A percentile compares a stretch with the other conserved stretches of the same genome.
phyloP scores from a whole-genome alignment of 2,888 invertebrate species.

The Gibbula magus region DNA sequence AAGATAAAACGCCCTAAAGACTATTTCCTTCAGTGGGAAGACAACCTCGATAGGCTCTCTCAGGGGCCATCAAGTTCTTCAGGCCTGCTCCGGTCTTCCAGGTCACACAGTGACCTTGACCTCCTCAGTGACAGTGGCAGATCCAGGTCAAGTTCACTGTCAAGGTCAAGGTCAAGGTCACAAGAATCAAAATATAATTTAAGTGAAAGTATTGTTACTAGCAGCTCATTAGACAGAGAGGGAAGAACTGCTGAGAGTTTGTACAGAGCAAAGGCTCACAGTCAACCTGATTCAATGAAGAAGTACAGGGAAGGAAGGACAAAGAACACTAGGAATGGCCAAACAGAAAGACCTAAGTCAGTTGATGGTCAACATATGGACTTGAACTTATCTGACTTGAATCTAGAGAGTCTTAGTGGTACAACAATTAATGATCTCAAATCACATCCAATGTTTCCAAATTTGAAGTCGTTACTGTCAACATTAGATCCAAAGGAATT shows the following conservation, averaged over 20 bases:
- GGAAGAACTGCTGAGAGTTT: not conserved
- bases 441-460: constrained; percentile 1
- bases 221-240: not conserved
- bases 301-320: not conserved
- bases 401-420: not conserved
- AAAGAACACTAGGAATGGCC: too few relatives aligned
- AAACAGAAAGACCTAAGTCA: not conserved
- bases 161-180: constrained; percentile 15
- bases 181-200: not conserved
- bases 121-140: not conserved
- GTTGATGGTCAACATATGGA: not conserved
- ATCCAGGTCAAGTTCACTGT: constrained; percentile 14
- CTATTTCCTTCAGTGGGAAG: constrained; percentile 46
- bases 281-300: not conserved
- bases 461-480: constrained; percentile 5
- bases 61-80: constrained; percentile 27
- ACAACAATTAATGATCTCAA: not conserved
- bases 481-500: constrained; percentile 20
- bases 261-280: not conserved
- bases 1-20: constrained; percentile 46
- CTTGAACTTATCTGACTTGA: not conserved
- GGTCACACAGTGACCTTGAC: not conserved
- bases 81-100: constrained; percentile 6
- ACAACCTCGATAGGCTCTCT: constrained; percentile 46
- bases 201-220: not conserved